Conservation (phyloP, 2,113 vertebrate species). For the Psammodynastes pulverulentus region DNA sequence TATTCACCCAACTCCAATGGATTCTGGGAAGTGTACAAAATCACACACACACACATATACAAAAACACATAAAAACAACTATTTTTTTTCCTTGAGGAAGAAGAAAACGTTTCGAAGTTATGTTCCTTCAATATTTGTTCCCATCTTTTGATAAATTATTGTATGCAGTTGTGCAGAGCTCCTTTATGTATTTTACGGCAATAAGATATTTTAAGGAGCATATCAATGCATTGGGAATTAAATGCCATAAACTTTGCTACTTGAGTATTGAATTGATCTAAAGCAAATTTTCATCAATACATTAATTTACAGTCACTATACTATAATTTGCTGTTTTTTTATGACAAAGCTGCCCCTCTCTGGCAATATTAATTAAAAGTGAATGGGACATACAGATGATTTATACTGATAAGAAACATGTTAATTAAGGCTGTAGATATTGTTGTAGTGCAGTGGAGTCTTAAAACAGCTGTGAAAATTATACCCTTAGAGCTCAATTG, state of each 20-base stretch:
- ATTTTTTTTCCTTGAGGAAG: neutral
- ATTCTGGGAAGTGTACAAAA: neutral
- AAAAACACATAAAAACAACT: neutral
- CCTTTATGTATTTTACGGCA: neutral
- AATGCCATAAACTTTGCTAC: neutral
- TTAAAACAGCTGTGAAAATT: slow-evolving; percentile 32
- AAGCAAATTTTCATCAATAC: neutral
- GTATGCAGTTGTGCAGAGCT: neutral
- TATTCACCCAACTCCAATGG: neutral
- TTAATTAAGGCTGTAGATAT: slow-evolving; percentile 39
- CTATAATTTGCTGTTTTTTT: neutral
- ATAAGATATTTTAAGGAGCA: neutral
- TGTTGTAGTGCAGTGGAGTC: slow-evolving; percentile 8
- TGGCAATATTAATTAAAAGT: slow-evolving; percentile 21
- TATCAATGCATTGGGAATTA: neutral
- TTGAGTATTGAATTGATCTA: neutral
- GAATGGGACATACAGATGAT: slow-evolving; percentile 5
- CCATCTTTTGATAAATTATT: neutral
- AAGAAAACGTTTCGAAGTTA: neutral
- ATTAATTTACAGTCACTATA: neutral
- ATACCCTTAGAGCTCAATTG: slow-evolving; percentile 21
- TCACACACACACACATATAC: no score
- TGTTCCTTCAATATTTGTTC: neutral
- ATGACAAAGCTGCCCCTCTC: neutral
- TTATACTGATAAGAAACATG: slow-evolving; percentile 25